These are phyloP conservation scores for Drusus annulatus DNA, from an alignment of 1,140 invertebrate species.

Conservation along the genomic window DNA sequence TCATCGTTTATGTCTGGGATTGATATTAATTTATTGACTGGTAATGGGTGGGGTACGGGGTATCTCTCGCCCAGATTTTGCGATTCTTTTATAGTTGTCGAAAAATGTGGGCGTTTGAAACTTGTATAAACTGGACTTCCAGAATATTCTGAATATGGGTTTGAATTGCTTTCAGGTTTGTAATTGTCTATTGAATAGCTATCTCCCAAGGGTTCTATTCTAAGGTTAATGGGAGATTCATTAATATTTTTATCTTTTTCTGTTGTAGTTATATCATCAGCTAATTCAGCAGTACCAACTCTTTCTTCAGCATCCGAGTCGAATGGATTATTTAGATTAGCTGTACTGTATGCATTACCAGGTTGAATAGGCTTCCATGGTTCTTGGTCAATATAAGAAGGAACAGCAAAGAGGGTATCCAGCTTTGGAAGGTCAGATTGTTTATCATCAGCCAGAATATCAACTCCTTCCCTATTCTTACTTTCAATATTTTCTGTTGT, in stretches of 20 bases:
- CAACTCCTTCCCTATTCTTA: background rate
- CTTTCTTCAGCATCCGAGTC: constrained; percentile 66
- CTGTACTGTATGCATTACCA: constrained; percentile 64
- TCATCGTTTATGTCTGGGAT: constrained; percentile 55
- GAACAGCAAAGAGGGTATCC: constrained; percentile 69
- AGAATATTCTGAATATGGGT: constrained; percentile 61
- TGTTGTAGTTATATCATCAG: constrained; percentile 67
- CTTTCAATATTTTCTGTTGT: constrained; percentile 10
- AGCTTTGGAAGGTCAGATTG: constrained; percentile 68
- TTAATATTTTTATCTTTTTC: constrained; percentile 66
- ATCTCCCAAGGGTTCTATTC: constrained; percentile 24
- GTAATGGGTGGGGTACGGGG: constrained; percentile 76
- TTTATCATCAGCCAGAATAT: constrained; percentile 25
- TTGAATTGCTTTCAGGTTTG: constrained; percentile 37
- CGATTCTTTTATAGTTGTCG: constrained; percentile 68
- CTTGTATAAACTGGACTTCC: constrained; percentile 76
- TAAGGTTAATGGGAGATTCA: constrained; percentile 43
- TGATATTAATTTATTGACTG: constrained; percentile 77
- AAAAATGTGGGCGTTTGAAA: constrained; percentile 76
- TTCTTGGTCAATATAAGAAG: constrained; percentile 70
- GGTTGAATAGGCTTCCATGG: constrained; percentile 73
- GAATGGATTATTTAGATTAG: constrained; percentile 48
- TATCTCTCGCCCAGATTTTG: constrained; percentile 71
- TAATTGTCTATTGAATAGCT: constrained; percentile 22
- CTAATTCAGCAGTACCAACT: constrained; percentile 69